Evolutionary conservation across 2,113 vertebrate species (phyloP).

Genomic region (Jacana jacana): DNA sequence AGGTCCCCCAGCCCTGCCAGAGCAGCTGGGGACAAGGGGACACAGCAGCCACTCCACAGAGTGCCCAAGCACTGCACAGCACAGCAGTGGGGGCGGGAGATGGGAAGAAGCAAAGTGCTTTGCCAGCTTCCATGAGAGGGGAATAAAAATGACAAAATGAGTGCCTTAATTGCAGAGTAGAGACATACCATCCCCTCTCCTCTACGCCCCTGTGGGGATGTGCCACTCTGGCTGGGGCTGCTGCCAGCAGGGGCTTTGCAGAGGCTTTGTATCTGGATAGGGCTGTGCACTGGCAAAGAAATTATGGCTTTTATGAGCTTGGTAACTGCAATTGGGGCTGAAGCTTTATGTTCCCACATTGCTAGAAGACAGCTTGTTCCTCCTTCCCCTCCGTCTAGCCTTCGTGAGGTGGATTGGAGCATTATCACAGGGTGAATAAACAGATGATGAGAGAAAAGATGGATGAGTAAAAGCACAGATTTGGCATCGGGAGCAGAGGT

Average conservation of each 20-base stretch:
- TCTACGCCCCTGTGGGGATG: background rate
- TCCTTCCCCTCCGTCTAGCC: background rate
- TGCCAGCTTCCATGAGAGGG: background rate
- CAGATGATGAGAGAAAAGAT: background rate
- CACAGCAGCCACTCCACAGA: accelerated
- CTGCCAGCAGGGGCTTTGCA: background rate
- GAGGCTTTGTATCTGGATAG: constrained; percentile 21
- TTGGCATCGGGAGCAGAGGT: background rate
- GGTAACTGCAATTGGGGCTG: background rate
- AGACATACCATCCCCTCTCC: background rate
- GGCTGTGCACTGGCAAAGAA: background rate
- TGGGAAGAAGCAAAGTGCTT: background rate
- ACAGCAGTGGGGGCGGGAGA: background rate
- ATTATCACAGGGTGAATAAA: background rate
- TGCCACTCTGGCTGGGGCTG: background rate
- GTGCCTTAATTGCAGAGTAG: constrained; percentile 44
- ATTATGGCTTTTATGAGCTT: background rate
- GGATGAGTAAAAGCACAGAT: background rate
- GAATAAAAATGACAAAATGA: constrained; percentile 12
- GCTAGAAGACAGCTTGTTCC: constrained; percentile 7
- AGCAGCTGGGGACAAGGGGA: background rate
- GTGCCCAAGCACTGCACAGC: background rate
- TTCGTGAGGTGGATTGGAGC: background rate
- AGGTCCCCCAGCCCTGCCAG: background rate
- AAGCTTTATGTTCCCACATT: background rate